Evolutionary conservation across 30 jellyfish, hydroid and myxozoan genomes (phyloP), one percentile per base, ranked within the genome.

Genomic region (Pseudorhiza aurosa): DNA sequence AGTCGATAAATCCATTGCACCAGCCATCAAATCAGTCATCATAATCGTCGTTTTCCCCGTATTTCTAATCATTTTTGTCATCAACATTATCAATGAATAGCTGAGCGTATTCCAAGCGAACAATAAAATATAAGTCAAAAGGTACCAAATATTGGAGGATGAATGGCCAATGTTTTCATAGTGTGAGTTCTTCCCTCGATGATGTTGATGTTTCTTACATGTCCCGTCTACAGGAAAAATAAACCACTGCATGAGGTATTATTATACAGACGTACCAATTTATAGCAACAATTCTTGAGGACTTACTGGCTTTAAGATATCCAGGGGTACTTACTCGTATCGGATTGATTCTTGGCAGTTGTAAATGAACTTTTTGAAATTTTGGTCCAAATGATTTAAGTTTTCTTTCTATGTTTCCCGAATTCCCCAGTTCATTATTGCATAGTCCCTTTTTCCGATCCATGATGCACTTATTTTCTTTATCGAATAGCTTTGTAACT

Each of bases 131-230:
- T n/a, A n/a, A n/a, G n/a, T n/a, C n/a, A n/a, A n/a, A n/a, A n/a
- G n/a, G 31, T 74, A 89, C 97, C 97, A 75, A 71, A 89, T 25
- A 89, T 59, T 31, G 93, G 97, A 17, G 97, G 97, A 33, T 60
- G 40, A 0, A 69, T 75, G 18, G 96, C 71, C 26, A 89, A 46
- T 14, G 97, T 89, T 46, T 72, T 70, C 90, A 89, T 82, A 24
- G 19, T 49, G 33, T 65, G 90, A 11, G 28, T 39, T 68, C 63
- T 37, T 22, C 46, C 85, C 5, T 68, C 77, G 24, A 37, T 56
- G 8, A 76, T 17, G 27, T 60, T 60, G 31, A 89, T 72, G 68
- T 58, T 53, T 56, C 88, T 65, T 36, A n/a, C 80, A 82, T 70
- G 65, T n/a, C 97, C 97, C 21, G 72, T 64, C 97, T 89, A 71